phyloP scores from a whole-genome alignment of 2,113 vertebrate species.

The Eurystomus gularis region DNA sequence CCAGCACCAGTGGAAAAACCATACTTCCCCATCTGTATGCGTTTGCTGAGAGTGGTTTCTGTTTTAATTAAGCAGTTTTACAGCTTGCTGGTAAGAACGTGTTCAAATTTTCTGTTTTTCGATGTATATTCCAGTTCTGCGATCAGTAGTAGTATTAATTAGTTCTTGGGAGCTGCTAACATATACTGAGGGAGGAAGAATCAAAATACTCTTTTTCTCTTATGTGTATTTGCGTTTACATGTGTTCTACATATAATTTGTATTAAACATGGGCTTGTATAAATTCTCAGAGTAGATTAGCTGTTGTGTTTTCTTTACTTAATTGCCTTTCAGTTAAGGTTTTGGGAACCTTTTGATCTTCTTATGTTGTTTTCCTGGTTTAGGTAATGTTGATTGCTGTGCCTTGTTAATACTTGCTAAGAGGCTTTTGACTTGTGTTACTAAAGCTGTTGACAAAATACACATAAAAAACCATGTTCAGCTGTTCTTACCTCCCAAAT shows the following conservation, averaged over 20 bases:
- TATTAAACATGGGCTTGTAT: background rate
- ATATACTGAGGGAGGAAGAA: background rate
- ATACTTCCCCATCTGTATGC: conserved; percentile 98
- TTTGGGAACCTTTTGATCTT: background rate
- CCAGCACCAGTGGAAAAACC: conserved; percentile 97
- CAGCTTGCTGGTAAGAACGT: conserved; percentile 87
- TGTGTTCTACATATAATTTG: background rate
- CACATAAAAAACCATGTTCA: background rate
- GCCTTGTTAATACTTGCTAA: background rate
- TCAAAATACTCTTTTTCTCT: background rate
- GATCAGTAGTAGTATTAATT: background rate
- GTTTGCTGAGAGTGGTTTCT: conserved; percentile 94
- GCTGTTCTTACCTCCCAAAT: background rate
- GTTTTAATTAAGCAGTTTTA: conserved; percentile 99
- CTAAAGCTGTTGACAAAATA: background rate
- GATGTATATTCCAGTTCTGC: background rate
- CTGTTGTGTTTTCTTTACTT: background rate
- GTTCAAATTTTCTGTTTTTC: background rate
- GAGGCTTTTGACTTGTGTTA: background rate
- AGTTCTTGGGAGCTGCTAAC: background rate
- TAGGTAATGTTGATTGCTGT: background rate
- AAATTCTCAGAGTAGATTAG: background rate
- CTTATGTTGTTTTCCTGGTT: background rate
- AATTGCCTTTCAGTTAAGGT: background rate
- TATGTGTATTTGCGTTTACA: background rate